Base-by-base conservation (phyloP, 2,797 vertebrate species). In the Centropyge bicolor region DNA sequence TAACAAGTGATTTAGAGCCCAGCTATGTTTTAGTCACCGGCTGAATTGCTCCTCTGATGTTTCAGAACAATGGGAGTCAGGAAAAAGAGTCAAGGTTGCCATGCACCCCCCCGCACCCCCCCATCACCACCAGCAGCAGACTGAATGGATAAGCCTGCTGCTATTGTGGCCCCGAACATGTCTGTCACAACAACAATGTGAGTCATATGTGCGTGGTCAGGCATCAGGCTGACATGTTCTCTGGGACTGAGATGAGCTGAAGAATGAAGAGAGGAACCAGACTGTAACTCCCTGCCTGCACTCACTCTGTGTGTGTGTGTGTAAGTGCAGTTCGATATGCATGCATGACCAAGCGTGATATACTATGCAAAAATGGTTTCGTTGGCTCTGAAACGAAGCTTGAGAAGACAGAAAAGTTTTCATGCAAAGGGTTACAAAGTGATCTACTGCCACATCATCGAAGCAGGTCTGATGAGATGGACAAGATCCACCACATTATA, bases 61-160 rank as follows among this genome's bases (percentile, higher is more conserved):
- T 89, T 82, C 73, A 74, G 80, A 92, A 94, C 92, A 94, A 94
- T 94, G 85, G 89, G 76, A 81, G 76, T 82, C 86, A 88, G 86
- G 87, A 92, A 91, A 88, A 78, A 54, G 70, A 87, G 86, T 91
- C 90, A 93, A 92, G 91, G 91, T 81, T 87, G 74, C 67, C 82
- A 60, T 75, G 49, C 48, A 31, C 56, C 66, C 51, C 59, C 41
- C 36, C 41, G 36, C 19, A n/a, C 5, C 9, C n/a, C 8, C 40
- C 17, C 61, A 46, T 41, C 74, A 43, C 19, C 66, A 56, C 12
- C 38, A 63, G 1, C 3, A 67, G n/a, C 66, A 22, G 66, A 66
- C 70, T 49, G 69, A 80, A 61, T 80, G 81, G 74, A 80, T 51
- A 71, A 57, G 41, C 57, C 55, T 65, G 74, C 51, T 72, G 82